phyloP scores from a whole-genome alignment of 2,797 vertebrate genomes.

The Emydoidea blandingii region DNA sequence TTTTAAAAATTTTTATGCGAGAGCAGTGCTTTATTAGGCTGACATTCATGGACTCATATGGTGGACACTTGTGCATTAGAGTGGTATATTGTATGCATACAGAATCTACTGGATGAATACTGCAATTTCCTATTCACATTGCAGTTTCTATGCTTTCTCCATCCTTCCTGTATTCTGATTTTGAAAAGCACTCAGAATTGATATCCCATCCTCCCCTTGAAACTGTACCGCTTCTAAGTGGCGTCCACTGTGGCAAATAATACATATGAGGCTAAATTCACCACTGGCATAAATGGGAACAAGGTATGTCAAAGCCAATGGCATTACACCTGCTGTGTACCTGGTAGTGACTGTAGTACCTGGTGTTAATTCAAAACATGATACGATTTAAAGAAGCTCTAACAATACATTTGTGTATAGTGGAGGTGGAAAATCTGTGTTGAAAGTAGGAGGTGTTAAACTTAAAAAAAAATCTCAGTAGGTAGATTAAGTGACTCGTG shows the following conservation, averaged over 20 bases:
- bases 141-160: too few relatives aligned
- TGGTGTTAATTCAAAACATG: not conserved
- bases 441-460: not conserved
- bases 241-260: not conserved
- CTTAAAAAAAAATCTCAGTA: not conserved
- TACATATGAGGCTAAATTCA: not conserved
- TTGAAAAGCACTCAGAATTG: too few relatives aligned
- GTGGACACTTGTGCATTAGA: too few relatives aligned
- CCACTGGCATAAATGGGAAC: not conserved
- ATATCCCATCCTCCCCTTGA: not conserved
- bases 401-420: not conserved
- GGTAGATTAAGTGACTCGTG: not conserved
- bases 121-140: too few relatives aligned
- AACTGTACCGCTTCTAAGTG: not conserved
- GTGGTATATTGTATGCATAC: too few relatives aligned
- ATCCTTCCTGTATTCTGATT: too few relatives aligned
- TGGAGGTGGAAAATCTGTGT: not conserved
- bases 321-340: not conserved
- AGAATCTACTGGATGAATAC: too few relatives aligned
- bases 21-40: too few relatives aligned
- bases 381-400: not conserved
- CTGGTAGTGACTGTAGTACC: not conserved
- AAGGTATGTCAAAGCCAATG: not conserved
- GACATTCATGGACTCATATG: too few relatives aligned
- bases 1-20: too few relatives aligned